Evolutionary conservation across 2,797 vertebrate genomes (phyloP), one percentile per base, ranked within the genome.

Genomic region (Anabacerthia variegaticeps): DNA sequence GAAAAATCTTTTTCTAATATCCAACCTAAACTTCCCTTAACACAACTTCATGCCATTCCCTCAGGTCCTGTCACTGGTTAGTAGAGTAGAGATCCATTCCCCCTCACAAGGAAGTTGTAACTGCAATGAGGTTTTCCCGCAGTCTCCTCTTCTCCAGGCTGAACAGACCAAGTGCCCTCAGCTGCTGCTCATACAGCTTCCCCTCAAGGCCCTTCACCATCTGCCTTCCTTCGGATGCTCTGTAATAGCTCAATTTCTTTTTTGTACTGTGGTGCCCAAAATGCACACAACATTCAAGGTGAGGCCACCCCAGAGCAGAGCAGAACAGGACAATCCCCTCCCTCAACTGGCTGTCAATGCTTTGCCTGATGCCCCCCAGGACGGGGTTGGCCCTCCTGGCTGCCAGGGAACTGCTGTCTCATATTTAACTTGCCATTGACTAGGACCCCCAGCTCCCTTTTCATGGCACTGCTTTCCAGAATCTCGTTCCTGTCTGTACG

Each of bases 311-410:
- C 79, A 41, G 18, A 0, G 8, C 34, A 75, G 69, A 41, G 41
- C 39, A 69, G 27, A 69, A 28, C 0, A 0, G 49, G 16, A 56
- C 72, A 69, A 82, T 56, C 20, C n/a, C 63, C 36, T 56, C 43
- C 56, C n/a, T 63, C 21, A 6, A n/a, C 27, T 0, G 0, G 32
- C n/a, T 63, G 49, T 7, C 0, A 0, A 63, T 51, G 65, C 48
- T 69, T n/a, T 44, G 20, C 28, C 28, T 71, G 49, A 22, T 71
- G 24, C 7, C 1, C 1, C 32, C 19, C 43, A 69, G 43, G 43
- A 34, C 43, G 76, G 0, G 0, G 0, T 0, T 43, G 32, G 16
- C 32, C 13, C 24, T 77, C 20, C 44, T 58, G 37, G 14, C 49
- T 89, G 27, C 19, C 32, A 69, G 32, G 49, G 36, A 49, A 10